Evolutionary conservation across 1,140 invertebrate species (phyloP).

Genomic region (Calliopsis andreniformis): DNA sequence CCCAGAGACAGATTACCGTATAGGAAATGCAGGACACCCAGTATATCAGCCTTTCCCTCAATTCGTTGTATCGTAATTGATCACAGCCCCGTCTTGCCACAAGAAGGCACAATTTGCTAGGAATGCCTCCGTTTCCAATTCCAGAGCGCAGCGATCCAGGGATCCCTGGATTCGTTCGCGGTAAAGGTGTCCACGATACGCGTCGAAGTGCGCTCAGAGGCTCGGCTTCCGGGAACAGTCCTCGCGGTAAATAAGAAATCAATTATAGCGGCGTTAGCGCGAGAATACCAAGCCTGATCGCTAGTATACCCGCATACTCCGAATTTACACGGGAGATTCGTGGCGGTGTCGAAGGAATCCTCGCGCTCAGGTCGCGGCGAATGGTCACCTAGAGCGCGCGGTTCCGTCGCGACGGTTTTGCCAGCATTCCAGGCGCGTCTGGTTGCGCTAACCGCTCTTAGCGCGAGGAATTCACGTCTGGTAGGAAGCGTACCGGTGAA

Average conservation of each 20-base stretch:
- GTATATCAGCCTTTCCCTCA: too few relatives aligned
- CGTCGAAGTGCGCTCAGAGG: not conserved
- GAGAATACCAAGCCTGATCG: slow-evolving; percentile 28
- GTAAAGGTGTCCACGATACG: not conserved
- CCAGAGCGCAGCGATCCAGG: too few relatives aligned
- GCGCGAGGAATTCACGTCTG: slow-evolving; percentile 50
- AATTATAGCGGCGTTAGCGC: slow-evolving; percentile 47
- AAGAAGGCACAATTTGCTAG: too few relatives aligned
- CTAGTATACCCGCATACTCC: slow-evolving; percentile 48
- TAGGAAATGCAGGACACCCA: too few relatives aligned
- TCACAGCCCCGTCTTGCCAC: too few relatives aligned
- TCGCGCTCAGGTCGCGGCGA: slow-evolving; percentile 11
- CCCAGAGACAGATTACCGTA: too few relatives aligned
- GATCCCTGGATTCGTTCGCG: not conserved
- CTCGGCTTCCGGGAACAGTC: slow-evolving; percentile 26
- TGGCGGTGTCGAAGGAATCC: slow-evolving; percentile 2
- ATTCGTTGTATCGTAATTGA: too few relatives aligned
- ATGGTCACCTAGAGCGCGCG: slow-evolving; percentile 22
- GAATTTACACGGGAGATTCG: slow-evolving; percentile 55
- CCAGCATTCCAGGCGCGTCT: slow-evolving; percentile 59
- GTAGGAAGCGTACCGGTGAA: slow-evolving; percentile 7
- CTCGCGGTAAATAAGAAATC: slow-evolving; percentile 56
- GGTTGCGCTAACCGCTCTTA: slow-evolving; percentile 55
- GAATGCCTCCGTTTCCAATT: too few relatives aligned
- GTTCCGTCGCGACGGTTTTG: slow-evolving; percentile 50